Base-by-base conservation (phyloP, 2,888 invertebrate genomes). In the Tachina grossa region DNA sequence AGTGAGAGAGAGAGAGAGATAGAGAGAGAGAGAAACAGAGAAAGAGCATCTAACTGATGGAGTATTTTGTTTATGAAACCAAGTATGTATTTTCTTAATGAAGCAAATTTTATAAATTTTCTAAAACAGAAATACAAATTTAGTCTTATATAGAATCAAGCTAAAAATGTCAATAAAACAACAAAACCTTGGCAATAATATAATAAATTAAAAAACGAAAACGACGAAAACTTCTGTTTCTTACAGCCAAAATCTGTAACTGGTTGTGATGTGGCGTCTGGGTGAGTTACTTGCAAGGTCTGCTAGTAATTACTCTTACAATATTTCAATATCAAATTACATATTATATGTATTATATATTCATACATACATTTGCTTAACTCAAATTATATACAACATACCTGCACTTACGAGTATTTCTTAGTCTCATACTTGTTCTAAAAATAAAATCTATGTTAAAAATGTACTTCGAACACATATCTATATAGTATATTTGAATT, bases 291-390 rank as follows among this genome's bases (percentile, higher is more conserved):
- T 77, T 45, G 45, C 53, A 68, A 61, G 71, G 82, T 86, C 87
- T 87, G 87, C 80, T 77, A 59, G 75, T 88, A 85, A 87, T 88
- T 87, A 79, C 82, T 69, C 45, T 61, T 78, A 79, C 16, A 61
- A 4, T 41, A 41, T 41, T 61, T n/a, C 43, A 43, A 41, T 61
- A 61, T 61, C 3, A n/a, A n/a, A 5, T 80, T 76, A 71, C 66
- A 71, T 31, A n/a, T 31, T 31, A 31, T 31, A 31, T 31, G n/a
- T n/a, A n/a, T n/a, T 8, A 72, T 47, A 57, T 22, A 43, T 5
- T 8, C 4, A 49, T 5, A 11, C 4, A 49, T 8, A 8, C 1
- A 59, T 1, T 13, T 14, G 39, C 16, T 41, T 53, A 19, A 68
- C 31, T 11, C 53, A 79, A 49, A 83, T 59, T 47, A 76, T 5